Base-by-base conservation (phyloP, 1,140 invertebrate species). In the Solenopsis fugax region DNA sequence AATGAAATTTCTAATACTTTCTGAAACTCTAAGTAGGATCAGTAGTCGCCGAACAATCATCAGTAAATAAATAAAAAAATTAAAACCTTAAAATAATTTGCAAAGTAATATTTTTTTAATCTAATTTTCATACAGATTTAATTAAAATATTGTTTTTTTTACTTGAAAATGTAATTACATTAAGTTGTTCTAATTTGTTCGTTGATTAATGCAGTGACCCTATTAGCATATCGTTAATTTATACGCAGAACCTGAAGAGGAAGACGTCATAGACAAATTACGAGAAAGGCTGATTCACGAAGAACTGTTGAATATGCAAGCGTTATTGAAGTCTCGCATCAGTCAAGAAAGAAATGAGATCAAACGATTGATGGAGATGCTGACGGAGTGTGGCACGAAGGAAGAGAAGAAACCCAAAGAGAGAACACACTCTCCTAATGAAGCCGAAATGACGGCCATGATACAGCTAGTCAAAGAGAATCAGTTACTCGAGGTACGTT, bases 271-370 rank as follows among this genome's bases (percentile, higher is more conserved):
- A 2, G 96, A 96, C 82, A 94, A 96, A 48, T 89, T 97, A 21
- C 94, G 96, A 72, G 93, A 97, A 7, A 96, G 96, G 92, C 94
- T 97, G 16, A 96, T 97, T 92, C 96, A 97, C 73, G 96, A 96
- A 4, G 97, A 97, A 93, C 95, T 97, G 85, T 92, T 97, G n/a
- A 96, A 96, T 69, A 95, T 97, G 89, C 97, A 97, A 88, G 96
- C 96, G 0, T 94, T 96, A 37, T 92, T 97, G 6, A 97, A 96
- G 92, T 95, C 96, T 0, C 96, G 97, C 90, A 97, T 97, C 52
- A 95, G 96, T 85, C 96, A 96, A 1, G 97, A 97, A 93, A 96
- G 96, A 87, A 96, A 96, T 81, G 97, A 97, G 94, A 96, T 97
- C 12, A 96, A 97, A 86, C 96, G 96, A 91, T 93, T 97, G 21